Percentiles rank a stretch among this genome's conserved stretches.
These are phyloP conservation scores for Microdon myrmicae DNA, from an alignment of 2,888 invertebrate genomes.

Conservation along the genomic window DNA sequence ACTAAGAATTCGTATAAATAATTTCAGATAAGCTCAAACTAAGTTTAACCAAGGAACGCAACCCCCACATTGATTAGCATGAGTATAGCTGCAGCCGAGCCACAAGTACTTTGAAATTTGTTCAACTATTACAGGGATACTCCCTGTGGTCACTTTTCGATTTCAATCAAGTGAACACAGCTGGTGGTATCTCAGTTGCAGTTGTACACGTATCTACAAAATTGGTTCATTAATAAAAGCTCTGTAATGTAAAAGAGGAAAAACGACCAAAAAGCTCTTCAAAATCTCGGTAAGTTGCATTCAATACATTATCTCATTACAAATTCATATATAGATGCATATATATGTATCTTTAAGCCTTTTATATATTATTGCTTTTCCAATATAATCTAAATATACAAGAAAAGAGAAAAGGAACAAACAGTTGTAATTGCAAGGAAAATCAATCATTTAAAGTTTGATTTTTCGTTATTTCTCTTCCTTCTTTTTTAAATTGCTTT, in stretches of 20 bases:
- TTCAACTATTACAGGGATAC: slow-evolving; percentile 87
- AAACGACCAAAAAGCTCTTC: slow-evolving; percentile 11
- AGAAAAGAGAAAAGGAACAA: slow-evolving; percentile 4
- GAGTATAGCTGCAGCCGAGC: neutral
- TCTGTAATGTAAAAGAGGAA: slow-evolving; percentile 29
- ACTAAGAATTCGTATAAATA: no score
- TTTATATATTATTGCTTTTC: slow-evolving; percentile 24
- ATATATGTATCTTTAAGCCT: slow-evolving; percentile 2
- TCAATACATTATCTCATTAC: no score
- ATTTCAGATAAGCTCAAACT: slow-evolving; percentile 3
- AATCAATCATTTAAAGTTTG: slow-evolving; percentile 34
- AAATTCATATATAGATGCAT: slow-evolving; percentile 15
- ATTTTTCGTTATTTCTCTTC: slow-evolving; percentile 8
- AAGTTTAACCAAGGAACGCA: slow-evolving; percentile 25
- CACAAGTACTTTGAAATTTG: slow-evolving; percentile 2
- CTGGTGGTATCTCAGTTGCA: slow-evolving; percentile 98
- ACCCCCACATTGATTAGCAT: slow-evolving; percentile 7
- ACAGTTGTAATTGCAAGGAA: no score
- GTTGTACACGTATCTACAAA: slow-evolving; percentile 59
- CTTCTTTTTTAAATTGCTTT: slow-evolving; percentile 29
- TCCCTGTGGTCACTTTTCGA: slow-evolving; percentile 94
- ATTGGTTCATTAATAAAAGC: slow-evolving; percentile 44
- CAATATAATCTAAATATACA: slow-evolving; percentile 18
- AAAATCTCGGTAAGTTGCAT: slow-evolving; percentile 24
- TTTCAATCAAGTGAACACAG: slow-evolving; percentile 91